A percentile compares a stretch with the other conserved stretches of the same genome.
phyloP scores from a whole-genome alignment of 2,113 vertebrate genomes.

The Guaruba guarouba region DNA sequence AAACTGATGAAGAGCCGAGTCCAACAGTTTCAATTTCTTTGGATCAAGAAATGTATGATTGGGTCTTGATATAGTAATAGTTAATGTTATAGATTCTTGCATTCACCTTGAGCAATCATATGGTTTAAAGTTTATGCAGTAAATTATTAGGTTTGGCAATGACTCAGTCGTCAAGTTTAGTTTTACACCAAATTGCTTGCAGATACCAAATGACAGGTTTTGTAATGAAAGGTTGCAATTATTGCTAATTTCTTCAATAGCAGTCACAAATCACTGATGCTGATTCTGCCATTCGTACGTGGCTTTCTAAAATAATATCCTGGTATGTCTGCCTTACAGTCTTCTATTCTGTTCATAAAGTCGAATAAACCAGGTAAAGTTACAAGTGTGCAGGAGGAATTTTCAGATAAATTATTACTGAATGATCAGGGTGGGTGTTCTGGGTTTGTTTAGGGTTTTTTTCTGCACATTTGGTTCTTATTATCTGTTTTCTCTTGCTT shows the following conservation, averaged over 20 bases:
- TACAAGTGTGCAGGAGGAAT: background rate
- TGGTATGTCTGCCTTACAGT: background rate
- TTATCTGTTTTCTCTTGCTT: background rate
- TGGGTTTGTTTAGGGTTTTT: background rate
- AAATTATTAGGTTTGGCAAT: slow-evolving; percentile 47
- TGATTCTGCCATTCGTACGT: background rate
- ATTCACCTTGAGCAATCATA: slow-evolving; percentile 37
- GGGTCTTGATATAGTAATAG: background rate
- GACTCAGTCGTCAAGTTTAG: slow-evolving; percentile 41
- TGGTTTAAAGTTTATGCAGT: slow-evolving; percentile 30
- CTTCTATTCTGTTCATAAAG: slow-evolving; percentile 9
- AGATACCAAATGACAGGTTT: slow-evolving; percentile 52
- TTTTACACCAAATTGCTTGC: slow-evolving; percentile 27
- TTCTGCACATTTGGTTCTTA: background rate
- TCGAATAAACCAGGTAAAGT: background rate
- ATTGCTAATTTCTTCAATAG: slow-evolving; percentile 59
- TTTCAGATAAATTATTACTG: background rate
- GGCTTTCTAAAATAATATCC: slow-evolving; percentile 30
- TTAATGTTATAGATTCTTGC: slow-evolving; percentile 11
- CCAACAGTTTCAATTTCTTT: background rate
- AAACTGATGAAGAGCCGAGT: background rate
- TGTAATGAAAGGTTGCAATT: slow-evolving; percentile 54
- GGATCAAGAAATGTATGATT: background rate
- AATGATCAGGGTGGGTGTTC: background rate
- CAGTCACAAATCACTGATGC: slow-evolving; percentile 29